Conservation (phyloP, 2,797 vertebrate genomes). For the Hirundo rustica region DNA sequence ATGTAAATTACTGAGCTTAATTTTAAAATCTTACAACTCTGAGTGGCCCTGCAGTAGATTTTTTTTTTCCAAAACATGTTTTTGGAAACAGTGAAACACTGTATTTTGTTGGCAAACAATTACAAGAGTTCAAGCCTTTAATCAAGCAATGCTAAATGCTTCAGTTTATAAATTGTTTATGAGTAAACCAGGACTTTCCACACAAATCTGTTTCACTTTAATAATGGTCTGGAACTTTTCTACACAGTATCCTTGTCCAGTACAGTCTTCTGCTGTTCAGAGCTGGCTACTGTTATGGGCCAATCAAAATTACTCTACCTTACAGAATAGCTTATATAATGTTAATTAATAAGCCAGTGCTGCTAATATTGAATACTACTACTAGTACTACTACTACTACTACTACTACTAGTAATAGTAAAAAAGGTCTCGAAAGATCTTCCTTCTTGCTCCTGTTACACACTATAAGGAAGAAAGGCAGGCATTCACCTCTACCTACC, state of each 20-base stretch:
- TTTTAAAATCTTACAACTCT: constrained; percentile 54
- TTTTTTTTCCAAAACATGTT: constrained; percentile 33
- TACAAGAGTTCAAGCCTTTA: constrained; percentile 59
- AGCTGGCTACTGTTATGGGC: not conserved
- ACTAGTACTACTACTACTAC: not conserved
- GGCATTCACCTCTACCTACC: not conserved
- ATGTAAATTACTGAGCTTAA: not conserved
- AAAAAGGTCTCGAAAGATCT: not conserved
- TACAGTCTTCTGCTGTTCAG: constrained; percentile 9
- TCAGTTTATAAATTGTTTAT: constrained; percentile 70
- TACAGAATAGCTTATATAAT: constrained; percentile 4
- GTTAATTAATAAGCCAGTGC: not conserved
- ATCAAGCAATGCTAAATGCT: constrained; percentile 62
- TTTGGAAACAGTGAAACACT: constrained; percentile 62
- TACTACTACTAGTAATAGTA: not conserved
- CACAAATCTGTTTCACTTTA: constrained; percentile 53
- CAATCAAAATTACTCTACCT: not conserved
- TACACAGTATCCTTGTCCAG: not conserved
- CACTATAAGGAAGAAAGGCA: not conserved
- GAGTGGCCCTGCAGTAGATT: not conserved
- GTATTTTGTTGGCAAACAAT: constrained; percentile 57
- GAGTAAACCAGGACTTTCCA: constrained; percentile 52
- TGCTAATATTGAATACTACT: not conserved
- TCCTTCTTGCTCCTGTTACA: not conserved
- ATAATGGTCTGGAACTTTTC: constrained; percentile 49